Base-by-base conservation (phyloP, 1,140 invertebrate species). In the Wasmannia auropunctata region DNA sequence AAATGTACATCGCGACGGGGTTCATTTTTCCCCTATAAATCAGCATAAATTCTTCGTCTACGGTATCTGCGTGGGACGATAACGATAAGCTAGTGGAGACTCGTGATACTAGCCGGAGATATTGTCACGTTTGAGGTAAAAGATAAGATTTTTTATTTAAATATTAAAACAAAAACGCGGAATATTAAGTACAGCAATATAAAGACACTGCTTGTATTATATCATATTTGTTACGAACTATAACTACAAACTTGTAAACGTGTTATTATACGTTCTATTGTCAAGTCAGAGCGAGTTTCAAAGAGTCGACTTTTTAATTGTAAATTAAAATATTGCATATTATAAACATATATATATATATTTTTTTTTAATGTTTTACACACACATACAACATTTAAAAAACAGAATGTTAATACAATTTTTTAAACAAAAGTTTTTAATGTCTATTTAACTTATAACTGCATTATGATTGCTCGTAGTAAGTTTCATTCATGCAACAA, bases 1-100 rank as follows among this genome's bases (percentile, higher is more conserved):
- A 88, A 88, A 84, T 72, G 25, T 87, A 72, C 77, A 76, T 75
- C 19, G 70, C 37, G 8, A 70, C 40, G 85, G 62, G 8, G 16
- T 87, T 77, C 43, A 77, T 75, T 88, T 81, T 79, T n/a, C 46
- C n/a, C 14, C 37, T 49, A 37, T 77, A 76, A 88, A 84, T 37
- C 46, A 84, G 79, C 43, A 72, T 62, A 87, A 76, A 81, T 70
- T 86, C 54, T 54, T 76, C 37, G 19, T 14, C n/a, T 46, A 46
- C 22, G 11, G 8, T 40, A 74, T 16, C 34, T 74, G 31, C 11
- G 1, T 3, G 3, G 7, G 8, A 10, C 14, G 3, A 5, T 31
- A 56, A 77, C 56, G 10, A 40, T 43, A 77, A 46, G 8, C 16
- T 40, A 67, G 43, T 19, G 10, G 11, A 51, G 14, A 3, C 19